These are phyloP conservation scores for Drosophila greeni DNA, from an alignment of 2,888 invertebrate species.

Conservation along the genomic window DNA sequence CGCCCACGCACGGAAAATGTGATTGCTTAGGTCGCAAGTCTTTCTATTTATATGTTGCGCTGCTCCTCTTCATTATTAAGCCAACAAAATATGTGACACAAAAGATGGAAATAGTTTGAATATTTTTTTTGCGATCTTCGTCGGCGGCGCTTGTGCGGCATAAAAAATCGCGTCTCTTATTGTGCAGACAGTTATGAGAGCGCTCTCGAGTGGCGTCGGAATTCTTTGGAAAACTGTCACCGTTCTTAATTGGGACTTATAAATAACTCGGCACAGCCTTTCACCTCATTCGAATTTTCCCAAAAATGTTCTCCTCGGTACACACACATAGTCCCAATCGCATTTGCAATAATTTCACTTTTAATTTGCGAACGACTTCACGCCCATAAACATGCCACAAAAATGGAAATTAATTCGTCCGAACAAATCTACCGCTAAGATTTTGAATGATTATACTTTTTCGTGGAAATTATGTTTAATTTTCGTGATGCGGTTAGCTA, in stretches of 20 bases:
- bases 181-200: conserved; percentile 50
- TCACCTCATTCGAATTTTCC: conserved; percentile 18
- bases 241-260: conserved; percentile 43
- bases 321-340: conserved; percentile 14
- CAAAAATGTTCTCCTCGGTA: conserved; percentile 8
- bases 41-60: conserved; percentile 21
- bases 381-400: conserved; percentile 31
- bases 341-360: conserved; percentile 18
- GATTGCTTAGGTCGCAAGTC: conserved; percentile 11
- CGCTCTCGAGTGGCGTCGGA: conserved; percentile 16
- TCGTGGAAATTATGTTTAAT: conserved; percentile 5
- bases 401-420: conserved; percentile 22
- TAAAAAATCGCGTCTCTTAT: conserved; percentile 35
- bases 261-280: conserved; percentile 21
- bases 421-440: conserved; percentile 5
- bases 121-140: conserved; percentile 24
- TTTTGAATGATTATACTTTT: conserved; percentile 8
- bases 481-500: conserved; percentile 23
- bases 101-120: conserved; percentile 63
- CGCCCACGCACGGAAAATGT: conserved; percentile 35
- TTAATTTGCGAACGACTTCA: conserved; percentile 26
- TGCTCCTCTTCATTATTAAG: conserved; percentile 37
- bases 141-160: conserved; percentile 32
- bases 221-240: conserved; percentile 66
- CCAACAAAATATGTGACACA: conserved; percentile 61